Conservation (phyloP, 2,113 vertebrate genomes). For the Podiceps cristatus region DNA sequence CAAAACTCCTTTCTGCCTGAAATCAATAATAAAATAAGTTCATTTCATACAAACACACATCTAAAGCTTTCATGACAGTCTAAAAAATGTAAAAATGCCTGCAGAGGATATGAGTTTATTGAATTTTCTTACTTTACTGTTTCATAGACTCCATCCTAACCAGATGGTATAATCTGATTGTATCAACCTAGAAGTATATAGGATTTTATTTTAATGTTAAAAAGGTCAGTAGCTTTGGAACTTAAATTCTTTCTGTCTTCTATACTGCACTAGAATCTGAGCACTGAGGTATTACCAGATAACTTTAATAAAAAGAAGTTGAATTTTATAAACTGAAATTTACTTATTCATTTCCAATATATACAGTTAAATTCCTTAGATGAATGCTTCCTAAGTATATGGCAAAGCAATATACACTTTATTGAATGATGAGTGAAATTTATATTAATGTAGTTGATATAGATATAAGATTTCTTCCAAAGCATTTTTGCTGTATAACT, state of each 20-base stretch:
- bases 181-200: constrained; percentile 74
- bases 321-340: constrained; percentile 77
- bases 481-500: constrained; percentile 59
- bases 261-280: constrained; percentile 54
- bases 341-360: constrained; percentile 76
- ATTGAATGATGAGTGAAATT: constrained; percentile 74
- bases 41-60: constrained; percentile 73
- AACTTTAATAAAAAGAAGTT: constrained; percentile 77
- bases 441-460: constrained; percentile 70
- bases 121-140: constrained; percentile 75
- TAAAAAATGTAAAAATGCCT: constrained; percentile 78
- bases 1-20: constrained; percentile 36
- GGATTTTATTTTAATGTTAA: constrained; percentile 83
- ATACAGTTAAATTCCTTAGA: constrained; percentile 70
- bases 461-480: constrained; percentile 71
- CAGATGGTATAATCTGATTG: constrained; percentile 78
- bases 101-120: constrained; percentile 76
- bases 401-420: constrained; percentile 72
- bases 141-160: constrained; percentile 76
- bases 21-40: constrained; percentile 76
- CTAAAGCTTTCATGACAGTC: constrained; percentile 65
- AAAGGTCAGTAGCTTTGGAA: constrained; percentile 76
- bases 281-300: constrained; percentile 69
- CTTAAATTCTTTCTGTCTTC: constrained; percentile 76
- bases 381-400: constrained; percentile 68